phyloP scores from a whole-genome alignment of 2,113 vertebrate species.

The Tragelaphus scriptus region DNA sequence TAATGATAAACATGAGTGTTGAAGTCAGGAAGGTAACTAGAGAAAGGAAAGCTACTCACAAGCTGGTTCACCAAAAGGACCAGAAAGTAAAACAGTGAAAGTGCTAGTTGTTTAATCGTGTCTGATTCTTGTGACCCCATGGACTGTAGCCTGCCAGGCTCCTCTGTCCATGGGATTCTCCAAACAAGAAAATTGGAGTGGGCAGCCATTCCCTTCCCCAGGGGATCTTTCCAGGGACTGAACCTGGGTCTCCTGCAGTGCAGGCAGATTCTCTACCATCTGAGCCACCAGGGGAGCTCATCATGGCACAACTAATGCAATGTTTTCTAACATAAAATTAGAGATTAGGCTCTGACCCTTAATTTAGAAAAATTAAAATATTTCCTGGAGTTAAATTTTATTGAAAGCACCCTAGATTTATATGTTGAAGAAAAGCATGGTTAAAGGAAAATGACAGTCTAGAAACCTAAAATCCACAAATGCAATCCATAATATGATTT shows the following conservation, averaged over 20 bases:
- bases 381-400: neutral
- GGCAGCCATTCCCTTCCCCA: neutral
- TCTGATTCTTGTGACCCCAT: neutral
- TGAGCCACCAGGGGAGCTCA: neutral
- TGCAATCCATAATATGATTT: neutral
- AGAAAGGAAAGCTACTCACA: accelerated
- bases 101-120: neutral
- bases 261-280: neutral
- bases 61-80: neutral
- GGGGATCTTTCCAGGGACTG: neutral
- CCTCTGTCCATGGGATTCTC: neutral
- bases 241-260: neutral
- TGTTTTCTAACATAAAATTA: neutral
- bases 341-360: neutral
- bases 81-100: neutral
- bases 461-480: neutral
- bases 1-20: neutral
- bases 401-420: neutral
- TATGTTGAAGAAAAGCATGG: neutral
- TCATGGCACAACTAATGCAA: neutral
- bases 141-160: neutral
- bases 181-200: neutral
- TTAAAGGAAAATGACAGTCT: neutral
- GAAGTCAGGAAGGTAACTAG: neutral
- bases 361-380: neutral